phyloP scores from a whole-genome alignment of 2,797 vertebrate species.

The Anniella stebbinsi region DNA sequence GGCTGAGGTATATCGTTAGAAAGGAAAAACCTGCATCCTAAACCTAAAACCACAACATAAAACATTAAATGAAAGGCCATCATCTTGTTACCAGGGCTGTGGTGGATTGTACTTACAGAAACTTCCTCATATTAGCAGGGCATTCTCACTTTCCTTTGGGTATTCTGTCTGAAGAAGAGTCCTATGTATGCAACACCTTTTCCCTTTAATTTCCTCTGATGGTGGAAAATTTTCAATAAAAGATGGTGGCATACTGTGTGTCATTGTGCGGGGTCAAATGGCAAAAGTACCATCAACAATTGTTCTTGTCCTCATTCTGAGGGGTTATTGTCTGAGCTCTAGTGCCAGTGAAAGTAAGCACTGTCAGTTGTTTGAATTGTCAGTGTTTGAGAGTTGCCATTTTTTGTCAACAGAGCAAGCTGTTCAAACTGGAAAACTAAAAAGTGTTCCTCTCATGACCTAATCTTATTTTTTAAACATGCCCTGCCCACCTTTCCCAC shows the following conservation, averaged over 20 bases:
- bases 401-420: background rate
- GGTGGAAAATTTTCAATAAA: background rate
- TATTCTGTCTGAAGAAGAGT: background rate
- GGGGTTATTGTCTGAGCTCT: background rate
- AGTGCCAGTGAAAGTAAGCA: background rate
- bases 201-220: background rate
- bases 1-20: background rate
- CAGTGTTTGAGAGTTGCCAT: background rate
- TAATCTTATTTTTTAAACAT: background rate
- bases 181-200: background rate
- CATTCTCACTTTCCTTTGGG: background rate
- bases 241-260: background rate
- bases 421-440: slow-evolving; percentile 2
- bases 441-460: background rate
- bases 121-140: background rate
- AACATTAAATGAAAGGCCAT: background rate
- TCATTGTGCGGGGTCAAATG: background rate
- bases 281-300: background rate
- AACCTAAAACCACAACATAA: background rate
- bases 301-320: background rate
- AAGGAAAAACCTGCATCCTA: background rate
- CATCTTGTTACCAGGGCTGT: background rate
- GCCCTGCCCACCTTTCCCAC: too few relatives aligned
- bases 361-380: background rate
- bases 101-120: background rate